A percentile compares a stretch with the other conserved stretches of the same genome.
Conservation (phyloP, 2,888 invertebrate genomes). For the Pedicia rivosa region DNA sequence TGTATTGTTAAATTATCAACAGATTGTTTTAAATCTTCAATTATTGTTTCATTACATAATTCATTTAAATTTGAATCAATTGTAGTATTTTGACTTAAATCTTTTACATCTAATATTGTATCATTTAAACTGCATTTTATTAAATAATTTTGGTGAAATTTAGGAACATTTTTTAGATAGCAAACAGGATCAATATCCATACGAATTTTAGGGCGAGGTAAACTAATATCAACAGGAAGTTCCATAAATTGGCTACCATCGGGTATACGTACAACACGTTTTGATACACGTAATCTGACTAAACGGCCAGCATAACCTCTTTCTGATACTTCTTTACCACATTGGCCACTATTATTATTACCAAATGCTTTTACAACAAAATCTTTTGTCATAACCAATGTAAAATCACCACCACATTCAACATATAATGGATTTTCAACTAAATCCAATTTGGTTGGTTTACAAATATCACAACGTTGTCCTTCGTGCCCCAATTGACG, state of each 20-base stretch:
- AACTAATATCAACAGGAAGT: constrained; percentile 25
- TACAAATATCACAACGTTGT: constrained; percentile 23
- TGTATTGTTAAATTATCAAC: background rate
- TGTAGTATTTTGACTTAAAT: background rate
- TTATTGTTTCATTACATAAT: background rate
- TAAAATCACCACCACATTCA: constrained; percentile 31
- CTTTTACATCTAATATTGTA: background rate
- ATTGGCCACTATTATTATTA: constrained; percentile 30
- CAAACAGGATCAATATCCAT: constrained; percentile 25
- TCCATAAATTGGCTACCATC: constrained; percentile 28
- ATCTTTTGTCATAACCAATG: constrained; percentile 29
- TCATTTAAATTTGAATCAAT: constrained; percentile 7
- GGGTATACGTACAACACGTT: constrained; percentile 26
- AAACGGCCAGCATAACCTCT: constrained; percentile 25
- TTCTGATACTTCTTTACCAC: constrained; percentile 25
- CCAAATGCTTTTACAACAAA: constrained; percentile 29
- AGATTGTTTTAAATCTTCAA: background rate
- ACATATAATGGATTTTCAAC: constrained; percentile 27
- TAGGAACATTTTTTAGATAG: constrained; percentile 28
- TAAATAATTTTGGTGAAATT: constrained; percentile 24
- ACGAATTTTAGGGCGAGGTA: constrained; percentile 26
- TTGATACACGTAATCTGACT: constrained; percentile 27
- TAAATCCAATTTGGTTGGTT: constrained; percentile 25
- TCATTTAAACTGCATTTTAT: constrained; percentile 22
- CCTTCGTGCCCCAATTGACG: constrained; percentile 59